Base-by-base conservation (phyloP, 2,888 invertebrate species). In the Dryocosmus kuriphilus region DNA sequence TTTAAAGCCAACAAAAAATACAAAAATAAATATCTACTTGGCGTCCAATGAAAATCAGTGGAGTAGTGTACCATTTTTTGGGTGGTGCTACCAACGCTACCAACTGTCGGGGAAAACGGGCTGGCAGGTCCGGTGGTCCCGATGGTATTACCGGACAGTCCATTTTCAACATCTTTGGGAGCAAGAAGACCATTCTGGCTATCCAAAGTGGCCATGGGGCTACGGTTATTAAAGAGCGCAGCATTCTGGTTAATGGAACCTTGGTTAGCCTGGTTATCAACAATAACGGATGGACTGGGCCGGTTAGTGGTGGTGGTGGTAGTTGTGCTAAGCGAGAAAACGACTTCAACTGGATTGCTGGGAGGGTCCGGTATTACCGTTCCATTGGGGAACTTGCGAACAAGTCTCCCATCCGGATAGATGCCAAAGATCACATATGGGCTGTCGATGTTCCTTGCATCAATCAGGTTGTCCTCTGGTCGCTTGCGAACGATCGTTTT, bases 301-400 rank as follows among this genome's bases (percentile, higher is more conserved):
- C 89, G 86, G 88, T 90, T 91, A 89, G 91, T 91, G 78, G 85
- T 91, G 78, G 85, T 86, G 74, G 88, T 89, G 84, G 89, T 89
- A 85, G 88, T 86, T 84, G 90, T 90, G 84, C 88, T 90, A 88
- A 91, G 90, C 80, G 90, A 87, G 85, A 91, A 91, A 79, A 92
- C 90, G 87, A 91, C 88, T 88, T 91, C 91, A 78, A 91, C 90
- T 81, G 91, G 91, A 83, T 87, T 90, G 79, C 87, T 89, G 78
- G 91, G 90, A 79, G 91, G 89, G 89, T 95, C 95, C 92, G 96
- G 95, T 91, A 96, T 94, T 92, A 95, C 92, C 90, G 96, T 96
- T 91, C 96, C 96, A 89, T 96, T 96, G 84, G 96, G 96, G 90
- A 95, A 96, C 92, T 95, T 96, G 92, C 95, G 94, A 90, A 96